Conservation (phyloP, 2,113 vertebrate species). For the Propithecus coquereli region DNA sequence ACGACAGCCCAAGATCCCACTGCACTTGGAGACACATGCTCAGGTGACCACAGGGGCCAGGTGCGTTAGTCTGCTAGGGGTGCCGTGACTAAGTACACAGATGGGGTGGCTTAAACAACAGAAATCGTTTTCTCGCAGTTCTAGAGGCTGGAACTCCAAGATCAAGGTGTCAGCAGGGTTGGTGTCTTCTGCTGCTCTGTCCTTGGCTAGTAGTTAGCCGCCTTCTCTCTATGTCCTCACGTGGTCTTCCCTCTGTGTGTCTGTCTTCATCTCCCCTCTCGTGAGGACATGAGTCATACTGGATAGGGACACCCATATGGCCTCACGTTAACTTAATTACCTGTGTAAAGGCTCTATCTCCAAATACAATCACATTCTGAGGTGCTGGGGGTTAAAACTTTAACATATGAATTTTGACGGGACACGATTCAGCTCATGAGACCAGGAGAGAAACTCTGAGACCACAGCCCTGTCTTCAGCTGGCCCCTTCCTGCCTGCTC, state of each 20-base stretch:
- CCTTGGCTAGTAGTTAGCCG: not conserved
- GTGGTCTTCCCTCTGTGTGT: not conserved
- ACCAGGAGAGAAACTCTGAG: not conserved
- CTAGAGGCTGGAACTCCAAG: not conserved
- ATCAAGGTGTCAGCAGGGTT: not conserved
- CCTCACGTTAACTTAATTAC: not conserved
- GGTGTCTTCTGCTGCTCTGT: not conserved
- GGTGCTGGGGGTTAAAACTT: not conserved
- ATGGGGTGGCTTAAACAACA: not conserved
- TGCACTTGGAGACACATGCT: fast-evolving
- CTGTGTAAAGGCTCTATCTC: not conserved
- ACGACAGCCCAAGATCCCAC: not conserved
- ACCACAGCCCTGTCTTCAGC: not conserved
- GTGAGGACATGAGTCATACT: not conserved
- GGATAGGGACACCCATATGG: not conserved
- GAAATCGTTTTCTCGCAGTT: not conserved
- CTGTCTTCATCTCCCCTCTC: not conserved
- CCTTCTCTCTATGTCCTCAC: not conserved
- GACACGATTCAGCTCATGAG: not conserved
- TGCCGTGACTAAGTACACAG: not conserved
- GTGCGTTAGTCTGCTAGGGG: too few species aligned
- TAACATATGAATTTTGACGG: not conserved
- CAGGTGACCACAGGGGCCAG: not conserved
- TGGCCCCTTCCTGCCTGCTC: not conserved
- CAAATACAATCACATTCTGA: not conserved